These are phyloP conservation scores for Zoanthus sociatus DNA, from an alignment of 92 coral and sea anemone genomes.

Conservation along the genomic window DNA sequence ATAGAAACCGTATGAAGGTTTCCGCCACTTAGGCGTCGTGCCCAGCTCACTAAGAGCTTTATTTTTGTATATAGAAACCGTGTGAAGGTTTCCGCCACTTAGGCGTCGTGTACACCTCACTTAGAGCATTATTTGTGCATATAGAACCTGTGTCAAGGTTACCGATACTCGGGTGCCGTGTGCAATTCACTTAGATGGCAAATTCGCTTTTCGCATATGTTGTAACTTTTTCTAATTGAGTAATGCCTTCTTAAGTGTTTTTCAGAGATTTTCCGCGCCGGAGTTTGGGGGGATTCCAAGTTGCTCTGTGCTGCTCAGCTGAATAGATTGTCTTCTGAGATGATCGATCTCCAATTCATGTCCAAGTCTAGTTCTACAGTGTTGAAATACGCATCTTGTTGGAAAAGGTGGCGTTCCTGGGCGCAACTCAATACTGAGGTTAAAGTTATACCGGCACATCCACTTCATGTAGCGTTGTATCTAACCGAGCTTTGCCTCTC, in stretches of 20 bases:
- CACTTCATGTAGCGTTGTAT: background rate
- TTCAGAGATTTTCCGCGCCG: background rate
- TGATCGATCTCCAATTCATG: too few relatives aligned
- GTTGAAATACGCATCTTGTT: too few relatives aligned
- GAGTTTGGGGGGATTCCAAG: background rate
- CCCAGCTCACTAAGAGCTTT: too few relatives aligned
- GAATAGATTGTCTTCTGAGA: background rate
- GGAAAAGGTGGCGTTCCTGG: too few relatives aligned
- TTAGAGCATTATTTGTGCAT: too few relatives aligned
- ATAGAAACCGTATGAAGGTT: too few relatives aligned
- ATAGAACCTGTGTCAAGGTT: background rate
- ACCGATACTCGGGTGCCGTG: background rate
- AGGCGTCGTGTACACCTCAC: too few relatives aligned
- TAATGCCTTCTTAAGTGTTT: background rate
- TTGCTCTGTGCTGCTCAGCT: background rate
- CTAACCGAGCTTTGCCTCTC: background rate
- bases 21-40: too few relatives aligned
- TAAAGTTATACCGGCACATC: background rate
- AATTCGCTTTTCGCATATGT: background rate
- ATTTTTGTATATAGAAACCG: too few relatives aligned
- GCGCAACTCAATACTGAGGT: background rate
- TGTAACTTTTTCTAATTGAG: background rate
- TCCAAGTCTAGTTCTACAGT: too few relatives aligned
- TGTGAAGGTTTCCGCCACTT: too few relatives aligned
- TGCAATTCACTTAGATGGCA: background rate